phyloP scores from a whole-genome alignment of 1,140 invertebrate genomes.

The Lepeophtheirus salmonis region DNA sequence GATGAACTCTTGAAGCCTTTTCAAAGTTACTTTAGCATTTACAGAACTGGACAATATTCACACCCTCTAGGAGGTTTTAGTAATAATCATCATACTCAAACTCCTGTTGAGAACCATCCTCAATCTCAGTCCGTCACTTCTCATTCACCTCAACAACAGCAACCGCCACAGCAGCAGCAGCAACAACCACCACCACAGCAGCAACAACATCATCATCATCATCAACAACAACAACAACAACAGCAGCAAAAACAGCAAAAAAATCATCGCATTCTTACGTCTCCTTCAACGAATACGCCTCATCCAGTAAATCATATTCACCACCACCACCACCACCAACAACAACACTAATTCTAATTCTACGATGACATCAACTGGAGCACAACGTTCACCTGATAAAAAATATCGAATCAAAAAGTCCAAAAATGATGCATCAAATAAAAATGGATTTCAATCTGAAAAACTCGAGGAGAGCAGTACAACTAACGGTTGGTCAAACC shows the following conservation, averaged over 20 bases:
- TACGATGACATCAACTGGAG: too few species aligned
- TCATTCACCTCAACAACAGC: neutral
- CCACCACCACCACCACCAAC: neutral
- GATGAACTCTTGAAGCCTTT: conserved; percentile 18
- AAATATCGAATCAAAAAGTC: conserved; percentile 13
- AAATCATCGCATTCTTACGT: too few species aligned
- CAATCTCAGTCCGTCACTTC: too few species aligned
- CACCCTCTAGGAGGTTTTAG: neutral
- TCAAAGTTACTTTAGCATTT: conserved; percentile 16
- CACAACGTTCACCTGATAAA: conserved; percentile 11
- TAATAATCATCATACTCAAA: neutral
- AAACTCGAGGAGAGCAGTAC: neutral
- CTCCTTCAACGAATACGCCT: neutral
- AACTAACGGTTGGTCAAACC: neutral
- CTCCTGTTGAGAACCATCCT: neutral
- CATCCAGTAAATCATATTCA: neutral
- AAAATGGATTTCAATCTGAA: neutral
- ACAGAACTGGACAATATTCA: conserved; percentile 15
- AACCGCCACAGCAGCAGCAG: neutral
- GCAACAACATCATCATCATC: neutral
- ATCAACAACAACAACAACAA: conserved; percentile 7
- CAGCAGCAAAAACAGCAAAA: conserved; percentile 10
- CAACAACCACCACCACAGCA: neutral
- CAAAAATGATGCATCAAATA: neutral
- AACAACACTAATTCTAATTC: neutral